Conservation (phyloP, 2,888 invertebrate genomes). For the Anoplius nigerrimus region DNA sequence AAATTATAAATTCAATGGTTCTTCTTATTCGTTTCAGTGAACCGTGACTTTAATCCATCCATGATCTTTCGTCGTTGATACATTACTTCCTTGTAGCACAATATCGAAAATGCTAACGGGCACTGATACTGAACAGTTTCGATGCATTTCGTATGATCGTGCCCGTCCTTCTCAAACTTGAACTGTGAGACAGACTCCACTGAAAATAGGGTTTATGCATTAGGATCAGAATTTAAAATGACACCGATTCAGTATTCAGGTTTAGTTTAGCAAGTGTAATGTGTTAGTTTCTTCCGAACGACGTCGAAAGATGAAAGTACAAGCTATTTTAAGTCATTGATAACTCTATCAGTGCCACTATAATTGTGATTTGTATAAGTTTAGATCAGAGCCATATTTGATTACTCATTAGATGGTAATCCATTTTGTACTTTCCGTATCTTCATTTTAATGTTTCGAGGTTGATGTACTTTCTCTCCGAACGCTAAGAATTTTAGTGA, state of each 20-base stretch:
- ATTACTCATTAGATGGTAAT: no score
- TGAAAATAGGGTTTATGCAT: slow-evolving; percentile 70
- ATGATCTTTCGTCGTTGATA: slow-evolving; percentile 74
- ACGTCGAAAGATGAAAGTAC: no score
- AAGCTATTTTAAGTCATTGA: not conserved
- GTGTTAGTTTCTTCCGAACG: no score
- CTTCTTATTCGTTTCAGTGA: slow-evolving; percentile 35
- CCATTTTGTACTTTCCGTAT: no score
- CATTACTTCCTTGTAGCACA: slow-evolving; percentile 79
- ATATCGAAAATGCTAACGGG: slow-evolving; percentile 77
- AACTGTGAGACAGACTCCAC: slow-evolving; percentile 81
- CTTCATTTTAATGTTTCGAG: no score
- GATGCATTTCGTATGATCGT: slow-evolving; percentile 76
- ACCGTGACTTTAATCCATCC: slow-evolving; percentile 63
- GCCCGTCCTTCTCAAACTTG: slow-evolving; percentile 76
- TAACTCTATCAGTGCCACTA: not conserved
- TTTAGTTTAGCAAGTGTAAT: no score
- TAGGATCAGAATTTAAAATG: slow-evolving; percentile 16
- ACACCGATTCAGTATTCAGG: not conserved
- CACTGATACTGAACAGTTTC: slow-evolving; percentile 81
- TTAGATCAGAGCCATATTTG: not conserved
- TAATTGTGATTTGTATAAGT: slow-evolving; percentile 1
- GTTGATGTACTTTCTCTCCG: no score
- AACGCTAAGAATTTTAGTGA: no score
- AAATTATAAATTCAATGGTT: not conserved